A percentile compares a stretch with the other conserved stretches of the same genome.
Evolutionary conservation across 1,140 invertebrate genomes (phyloP).

Genomic region (Euwallacea similis): DNA sequence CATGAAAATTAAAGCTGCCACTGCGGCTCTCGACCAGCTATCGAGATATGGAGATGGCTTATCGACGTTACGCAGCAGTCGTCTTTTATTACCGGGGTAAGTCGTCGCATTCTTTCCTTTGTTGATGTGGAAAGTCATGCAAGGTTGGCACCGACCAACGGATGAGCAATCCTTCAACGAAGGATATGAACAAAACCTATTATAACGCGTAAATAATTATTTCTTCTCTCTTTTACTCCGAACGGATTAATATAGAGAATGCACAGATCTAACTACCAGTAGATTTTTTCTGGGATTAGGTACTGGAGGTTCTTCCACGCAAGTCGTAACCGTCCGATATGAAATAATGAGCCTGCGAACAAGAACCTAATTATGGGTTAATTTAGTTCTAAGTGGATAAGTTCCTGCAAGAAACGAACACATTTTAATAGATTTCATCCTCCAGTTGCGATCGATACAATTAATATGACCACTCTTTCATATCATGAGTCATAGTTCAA

Average conservation of each 20-base stretch:
- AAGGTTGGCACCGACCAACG: slow-evolving; percentile 1
- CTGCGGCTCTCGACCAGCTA: slow-evolving; percentile 12
- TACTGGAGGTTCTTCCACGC: not conserved
- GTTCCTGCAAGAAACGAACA: slow-evolving; percentile 5
- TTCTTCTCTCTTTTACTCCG: too few species aligned
- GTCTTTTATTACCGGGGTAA: slow-evolving; percentile 18
- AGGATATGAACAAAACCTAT: too few species aligned
- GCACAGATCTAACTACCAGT: too few species aligned
- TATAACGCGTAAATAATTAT: too few species aligned
- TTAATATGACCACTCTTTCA: too few species aligned
- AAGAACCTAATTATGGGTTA: slow-evolving; percentile 16
- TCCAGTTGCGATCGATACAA: too few species aligned
- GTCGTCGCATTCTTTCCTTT: slow-evolving; percentile 12
- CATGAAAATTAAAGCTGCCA: slow-evolving; percentile 16
- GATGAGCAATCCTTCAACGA: not conserved
- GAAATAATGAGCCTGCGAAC: slow-evolving; percentile 12
- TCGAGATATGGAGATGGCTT: slow-evolving; percentile 23
- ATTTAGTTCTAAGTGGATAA: slow-evolving; percentile 9
- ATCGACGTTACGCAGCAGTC: slow-evolving; percentile 28
- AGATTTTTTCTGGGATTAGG: too few species aligned
- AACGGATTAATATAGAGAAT: too few species aligned
- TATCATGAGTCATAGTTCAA: too few species aligned
- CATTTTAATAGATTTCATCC: slow-evolving; percentile 1
- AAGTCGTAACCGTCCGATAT: slow-evolving; percentile 1
- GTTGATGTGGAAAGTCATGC: slow-evolving; percentile 13